phyloP scores from a whole-genome alignment of 2,797 vertebrate genomes.

The Microctenopoma stevenorrisi region DNA sequence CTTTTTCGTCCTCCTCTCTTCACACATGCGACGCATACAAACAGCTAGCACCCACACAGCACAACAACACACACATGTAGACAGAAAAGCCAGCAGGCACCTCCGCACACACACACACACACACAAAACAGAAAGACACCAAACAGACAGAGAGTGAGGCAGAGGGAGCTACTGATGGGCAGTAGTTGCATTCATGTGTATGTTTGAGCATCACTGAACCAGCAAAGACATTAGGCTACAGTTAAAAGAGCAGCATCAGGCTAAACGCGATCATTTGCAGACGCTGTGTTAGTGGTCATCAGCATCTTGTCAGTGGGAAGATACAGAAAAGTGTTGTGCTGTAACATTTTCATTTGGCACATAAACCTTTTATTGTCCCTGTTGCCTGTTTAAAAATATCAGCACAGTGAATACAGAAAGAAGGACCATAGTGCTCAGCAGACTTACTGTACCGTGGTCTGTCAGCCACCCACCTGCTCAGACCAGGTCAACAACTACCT shows the following conservation, averaged over 20 bases:
- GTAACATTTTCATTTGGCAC: constrained; percentile 17
- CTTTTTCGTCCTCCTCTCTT: constrained; percentile 52
- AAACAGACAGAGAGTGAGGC: neutral
- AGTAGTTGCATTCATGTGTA: constrained; percentile 3
- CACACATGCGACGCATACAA: constrained; percentile 67
- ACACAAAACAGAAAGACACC: constrained; percentile 17
- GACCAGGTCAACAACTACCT: constrained; percentile 11
- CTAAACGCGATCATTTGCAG: neutral
- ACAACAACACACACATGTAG: constrained; percentile 16
- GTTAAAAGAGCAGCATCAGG: neutral
- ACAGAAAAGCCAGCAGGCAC: constrained; percentile 25
- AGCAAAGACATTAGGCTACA: neutral
- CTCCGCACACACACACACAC: constrained; percentile 12
- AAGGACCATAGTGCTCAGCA: neutral
- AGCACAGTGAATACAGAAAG: neutral
- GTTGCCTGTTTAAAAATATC: constrained; percentile 2
- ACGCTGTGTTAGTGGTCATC: neutral
- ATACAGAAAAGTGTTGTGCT: constrained; percentile 6
- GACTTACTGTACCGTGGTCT: neutral
- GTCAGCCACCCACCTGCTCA: constrained; percentile 22
- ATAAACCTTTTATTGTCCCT: constrained; percentile 1
- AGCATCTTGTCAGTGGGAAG: constrained; percentile 18
- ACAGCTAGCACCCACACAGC: constrained; percentile 64
- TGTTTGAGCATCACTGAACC: constrained; percentile 5
- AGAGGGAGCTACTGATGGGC: constrained; percentile 1